Evolutionary conservation across 2,888 invertebrate genomes (phyloP), one percentile per base, ranked within the genome.

Genomic region (Chaitophorus viminalis): DNA sequence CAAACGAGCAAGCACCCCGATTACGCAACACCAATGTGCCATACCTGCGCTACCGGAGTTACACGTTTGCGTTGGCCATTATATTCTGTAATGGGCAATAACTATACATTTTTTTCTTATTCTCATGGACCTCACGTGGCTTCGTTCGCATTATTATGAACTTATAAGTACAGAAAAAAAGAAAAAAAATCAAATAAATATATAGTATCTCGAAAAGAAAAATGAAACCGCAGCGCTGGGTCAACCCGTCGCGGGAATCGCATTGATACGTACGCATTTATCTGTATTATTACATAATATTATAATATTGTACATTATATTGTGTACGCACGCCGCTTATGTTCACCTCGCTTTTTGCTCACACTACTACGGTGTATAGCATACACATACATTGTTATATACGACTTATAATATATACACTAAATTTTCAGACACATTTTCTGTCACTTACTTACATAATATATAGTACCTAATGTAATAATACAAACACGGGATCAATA

Each of bases 1-100:
- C 74, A 39, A 72, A 25, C 70, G 72, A 54, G n/a, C 52, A 31
- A 60, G 74, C 81, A 81, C 87, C 87, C 81, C 87, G 87, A 74
- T 81, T 81, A 75, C 87, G 87, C 81, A 87, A 87, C 60, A 60
- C 68, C 33, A 33, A 31, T 39, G 83, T 68, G 68, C 68, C 29
- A 60, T 87, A 72, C 74, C 79, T 87, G 81, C 8, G 72, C 87
- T 87, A 87, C 87, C 87, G 87, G 87, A 84, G 83, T 84, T 84
- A 84, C 83, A 84, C 83, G 75, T 82, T 82, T 31, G 83, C 60
- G 36, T 36, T 75, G 39, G 14, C 60, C 39, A 83, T 60, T 75
- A 83, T 75, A 11, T 14, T 75, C 25, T n/a, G n/a, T 60, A 21
- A 74, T 17, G 54, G 72, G 54, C 33, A 36, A 54, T 82, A 33